phyloP scores from a whole-genome alignment of 2,113 vertebrate genomes.

The Phasianus colchicus region DNA sequence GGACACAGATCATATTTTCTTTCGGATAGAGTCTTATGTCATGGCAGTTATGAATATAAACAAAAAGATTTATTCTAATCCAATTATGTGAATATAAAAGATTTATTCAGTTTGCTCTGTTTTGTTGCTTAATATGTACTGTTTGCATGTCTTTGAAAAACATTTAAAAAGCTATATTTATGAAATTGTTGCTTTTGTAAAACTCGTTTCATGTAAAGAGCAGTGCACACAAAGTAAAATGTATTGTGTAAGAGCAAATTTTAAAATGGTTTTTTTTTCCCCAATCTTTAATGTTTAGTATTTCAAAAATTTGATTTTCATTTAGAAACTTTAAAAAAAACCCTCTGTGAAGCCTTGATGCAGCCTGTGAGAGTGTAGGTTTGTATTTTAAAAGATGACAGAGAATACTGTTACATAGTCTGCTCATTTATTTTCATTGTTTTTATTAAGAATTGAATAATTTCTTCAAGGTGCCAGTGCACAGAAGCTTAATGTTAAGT shows the following conservation, averaged over 20 bases:
- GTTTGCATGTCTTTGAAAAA: not conserved
- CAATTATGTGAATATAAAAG: not conserved
- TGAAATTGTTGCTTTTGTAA: not conserved
- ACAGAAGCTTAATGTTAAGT: not conserved
- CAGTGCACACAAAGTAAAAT: not conserved
- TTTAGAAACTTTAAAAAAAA: not conserved
- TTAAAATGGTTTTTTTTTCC: not conserved
- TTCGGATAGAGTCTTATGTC: not conserved
- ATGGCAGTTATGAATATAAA: not conserved
- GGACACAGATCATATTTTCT: slow-evolving; percentile 7
- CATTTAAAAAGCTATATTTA: not conserved
- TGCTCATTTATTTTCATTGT: not conserved
- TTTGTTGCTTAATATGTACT: not conserved
- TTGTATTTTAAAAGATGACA: not conserved
- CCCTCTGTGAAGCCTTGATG: not conserved
- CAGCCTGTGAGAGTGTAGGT: not conserved
- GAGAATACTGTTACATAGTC: not conserved
- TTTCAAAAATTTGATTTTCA: not conserved
- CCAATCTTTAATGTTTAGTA: not conserved
- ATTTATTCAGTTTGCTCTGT: not conserved
- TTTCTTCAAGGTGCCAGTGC: not conserved
- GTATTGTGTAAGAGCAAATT: not conserved
- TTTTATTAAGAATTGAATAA: not conserved
- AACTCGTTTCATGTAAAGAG: not conserved
- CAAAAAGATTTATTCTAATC: not conserved